phyloP scores from a whole-genome alignment of 2,797 vertebrate genomes.

The Sebastiscus albofasciatus region DNA sequence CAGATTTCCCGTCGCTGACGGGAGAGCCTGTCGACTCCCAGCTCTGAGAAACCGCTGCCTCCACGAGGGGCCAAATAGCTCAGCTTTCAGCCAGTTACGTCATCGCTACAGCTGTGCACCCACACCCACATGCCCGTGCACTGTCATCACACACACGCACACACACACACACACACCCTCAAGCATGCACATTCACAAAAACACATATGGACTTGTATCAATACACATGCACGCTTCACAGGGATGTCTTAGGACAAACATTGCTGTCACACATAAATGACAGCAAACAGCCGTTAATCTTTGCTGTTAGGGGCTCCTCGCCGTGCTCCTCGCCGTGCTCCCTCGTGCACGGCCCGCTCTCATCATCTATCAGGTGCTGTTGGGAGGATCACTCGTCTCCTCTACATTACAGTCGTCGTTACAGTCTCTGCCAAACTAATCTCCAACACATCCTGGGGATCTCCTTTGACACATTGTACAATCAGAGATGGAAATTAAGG shows the following conservation, averaged over 20 bases:
- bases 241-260: constrained; percentile 39
- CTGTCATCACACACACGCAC: constrained; percentile 46
- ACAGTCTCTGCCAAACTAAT: constrained; percentile 36
- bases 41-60: constrained; percentile 23
- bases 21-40: neutral
- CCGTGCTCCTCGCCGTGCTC: neutral
- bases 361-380: constrained; percentile 13
- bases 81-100: constrained; percentile 64
- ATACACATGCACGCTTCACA: neutral
- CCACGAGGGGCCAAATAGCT: constrained; percentile 14
- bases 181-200: constrained; percentile 22
- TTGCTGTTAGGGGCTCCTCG: neutral
- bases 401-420: constrained; percentile 30
- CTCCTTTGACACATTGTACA: constrained; percentile 58
- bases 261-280: neutral
- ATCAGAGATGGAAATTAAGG: constrained; percentile 54
- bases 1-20: constrained; percentile 22
- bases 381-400: constrained; percentile 19
- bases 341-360: neutral
- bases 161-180: constrained; percentile 18
- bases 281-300: constrained; percentile 6
- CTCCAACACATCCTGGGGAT: constrained; percentile 45
- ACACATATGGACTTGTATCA: neutral
- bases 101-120: constrained; percentile 64
- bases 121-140: constrained; percentile 42